phyloP scores from a whole-genome alignment of 30 jellyfish, hydroid and myxozoan species.

The Aurelia coerulea region DNA sequence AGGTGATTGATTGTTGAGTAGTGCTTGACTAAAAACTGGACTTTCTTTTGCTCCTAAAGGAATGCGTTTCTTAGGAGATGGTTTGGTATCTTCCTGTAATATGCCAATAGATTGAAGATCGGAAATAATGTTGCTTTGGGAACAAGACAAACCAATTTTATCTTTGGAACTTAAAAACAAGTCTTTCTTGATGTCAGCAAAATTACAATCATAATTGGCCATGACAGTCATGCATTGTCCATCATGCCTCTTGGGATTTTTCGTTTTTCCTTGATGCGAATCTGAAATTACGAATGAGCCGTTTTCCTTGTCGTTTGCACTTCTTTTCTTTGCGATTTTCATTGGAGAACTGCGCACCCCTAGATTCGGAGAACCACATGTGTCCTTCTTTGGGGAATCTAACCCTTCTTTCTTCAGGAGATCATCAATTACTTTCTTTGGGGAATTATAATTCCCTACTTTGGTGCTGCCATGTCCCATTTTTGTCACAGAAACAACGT shows the following conservation, averaged over 20 bases:
- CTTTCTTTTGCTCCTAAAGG: neutral
- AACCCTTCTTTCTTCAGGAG: no score
- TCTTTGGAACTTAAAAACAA: neutral
- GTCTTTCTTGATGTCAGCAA: neutral
- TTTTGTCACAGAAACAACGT: neutral
- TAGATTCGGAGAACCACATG: no score
- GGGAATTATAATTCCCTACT: no score
- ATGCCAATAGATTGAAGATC: no score
- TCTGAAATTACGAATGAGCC: neutral
- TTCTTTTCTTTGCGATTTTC: no score
- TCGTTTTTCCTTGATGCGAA: neutral
- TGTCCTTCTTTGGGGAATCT: no score
- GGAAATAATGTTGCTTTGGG: no score
- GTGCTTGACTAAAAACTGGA: neutral
- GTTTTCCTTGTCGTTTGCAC: no score
- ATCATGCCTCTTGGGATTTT: neutral
- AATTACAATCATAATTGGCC: neutral
- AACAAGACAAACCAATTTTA: neutral
- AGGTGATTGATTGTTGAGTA: neutral
- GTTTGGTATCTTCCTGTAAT: no score
- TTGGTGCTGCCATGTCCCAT: neutral
- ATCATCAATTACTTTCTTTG: no score
- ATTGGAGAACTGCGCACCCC: no score
- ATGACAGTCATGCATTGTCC: conserved; percentile 10
- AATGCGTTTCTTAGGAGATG: neutral